A percentile compares a stretch with the other conserved stretches of the same genome.
Conservation (phyloP, 2,113 vertebrate genomes). For the Ctenomys sociabilis region DNA sequence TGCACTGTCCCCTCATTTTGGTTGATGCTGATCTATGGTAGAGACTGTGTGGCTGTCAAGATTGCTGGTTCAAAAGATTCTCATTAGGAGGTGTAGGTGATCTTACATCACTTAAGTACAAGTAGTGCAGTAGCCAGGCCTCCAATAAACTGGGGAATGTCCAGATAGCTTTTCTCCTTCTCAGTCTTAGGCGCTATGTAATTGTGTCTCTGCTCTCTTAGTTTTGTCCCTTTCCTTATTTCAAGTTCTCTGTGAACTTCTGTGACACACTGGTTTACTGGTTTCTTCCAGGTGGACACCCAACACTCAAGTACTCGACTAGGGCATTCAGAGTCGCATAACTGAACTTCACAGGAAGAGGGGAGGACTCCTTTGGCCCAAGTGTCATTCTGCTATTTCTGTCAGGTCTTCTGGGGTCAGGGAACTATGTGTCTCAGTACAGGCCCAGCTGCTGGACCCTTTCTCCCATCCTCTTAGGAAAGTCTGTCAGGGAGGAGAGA, state of each 20-base stretch:
- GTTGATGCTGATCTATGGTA: background rate
- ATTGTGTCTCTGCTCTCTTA: background rate
- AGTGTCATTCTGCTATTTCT: background rate
- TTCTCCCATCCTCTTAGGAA: no score
- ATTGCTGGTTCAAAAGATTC: background rate
- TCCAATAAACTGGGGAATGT: no score
- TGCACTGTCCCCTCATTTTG: background rate
- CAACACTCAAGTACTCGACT: background rate
- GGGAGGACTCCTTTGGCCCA: background rate
- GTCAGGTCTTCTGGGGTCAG: background rate
- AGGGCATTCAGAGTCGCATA: background rate
- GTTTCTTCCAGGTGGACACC: background rate
- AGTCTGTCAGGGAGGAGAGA: background rate
- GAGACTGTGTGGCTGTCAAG: background rate
- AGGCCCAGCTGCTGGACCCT: no score
- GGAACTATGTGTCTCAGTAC: background rate
- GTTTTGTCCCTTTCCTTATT: background rate
- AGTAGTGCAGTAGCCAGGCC: no score
- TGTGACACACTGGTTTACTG: background rate
- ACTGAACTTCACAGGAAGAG: background rate
- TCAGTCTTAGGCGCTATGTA: rapidly evolving
- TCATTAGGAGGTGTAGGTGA: background rate
- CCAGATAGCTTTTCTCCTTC: background rate
- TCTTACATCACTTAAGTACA: background rate
- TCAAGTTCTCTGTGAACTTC: background rate